phyloP scores from a whole-genome alignment of 2,113 vertebrate genomes.

The Lota lota region DNA sequence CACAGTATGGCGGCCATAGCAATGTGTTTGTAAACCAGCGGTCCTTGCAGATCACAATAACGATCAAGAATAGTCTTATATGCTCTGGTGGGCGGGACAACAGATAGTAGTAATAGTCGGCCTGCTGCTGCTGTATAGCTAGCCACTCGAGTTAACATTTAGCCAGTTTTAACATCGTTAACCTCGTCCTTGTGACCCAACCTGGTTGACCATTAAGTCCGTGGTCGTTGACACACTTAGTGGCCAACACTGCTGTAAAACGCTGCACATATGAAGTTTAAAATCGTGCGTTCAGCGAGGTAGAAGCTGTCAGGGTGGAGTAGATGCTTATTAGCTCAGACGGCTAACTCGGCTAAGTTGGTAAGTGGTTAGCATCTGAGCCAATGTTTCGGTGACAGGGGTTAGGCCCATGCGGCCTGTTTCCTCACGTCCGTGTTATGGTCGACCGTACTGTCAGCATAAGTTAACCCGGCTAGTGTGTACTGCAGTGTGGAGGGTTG shows the following conservation, averaged over 20 bases:
- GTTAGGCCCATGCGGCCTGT: constrained; percentile 26
- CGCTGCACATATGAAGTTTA: constrained; percentile 1
- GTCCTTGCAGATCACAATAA: background rate
- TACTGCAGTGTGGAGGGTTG: no score
- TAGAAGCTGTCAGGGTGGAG: no score
- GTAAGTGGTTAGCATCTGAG: constrained; percentile 16
- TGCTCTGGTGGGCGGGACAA: background rate
- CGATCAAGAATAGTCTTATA: background rate
- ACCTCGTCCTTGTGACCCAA: constrained; percentile 60
- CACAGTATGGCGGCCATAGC: constrained; percentile 34
- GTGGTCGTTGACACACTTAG: no score
- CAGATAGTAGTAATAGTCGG: constrained; percentile 26
- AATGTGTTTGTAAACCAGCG: background rate
- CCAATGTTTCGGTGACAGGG: constrained; percentile 25
- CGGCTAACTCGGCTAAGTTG: constrained; percentile 15
- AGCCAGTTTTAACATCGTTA: constrained; percentile 24
- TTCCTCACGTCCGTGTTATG: constrained; percentile 27
- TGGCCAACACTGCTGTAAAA: background rate
- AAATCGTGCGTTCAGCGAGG: no score
- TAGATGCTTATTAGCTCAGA: no score
- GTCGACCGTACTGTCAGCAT: constrained; percentile 27
- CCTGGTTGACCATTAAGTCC: constrained; percentile 53
- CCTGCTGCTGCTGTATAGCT: constrained; percentile 6
- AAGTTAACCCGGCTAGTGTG: background rate
- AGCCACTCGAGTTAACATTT: constrained; percentile 26